Conservation (phyloP, 2,888 invertebrate species). For the Eupithecia exiguata region DNA sequence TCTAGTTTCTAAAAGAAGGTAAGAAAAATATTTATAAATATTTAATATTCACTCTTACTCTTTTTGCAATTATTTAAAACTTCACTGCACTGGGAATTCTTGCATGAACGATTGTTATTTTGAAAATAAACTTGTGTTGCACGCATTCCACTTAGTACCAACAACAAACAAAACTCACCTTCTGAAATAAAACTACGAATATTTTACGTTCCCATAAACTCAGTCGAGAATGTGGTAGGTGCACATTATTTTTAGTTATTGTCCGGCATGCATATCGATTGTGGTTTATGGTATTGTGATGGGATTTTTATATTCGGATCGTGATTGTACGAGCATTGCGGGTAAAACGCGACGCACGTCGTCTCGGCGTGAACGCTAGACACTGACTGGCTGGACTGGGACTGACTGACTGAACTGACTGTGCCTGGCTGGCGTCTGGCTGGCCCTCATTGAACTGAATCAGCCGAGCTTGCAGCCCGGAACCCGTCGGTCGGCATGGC, state of each 20-base stretch:
- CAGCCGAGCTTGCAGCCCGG: conserved; percentile 15
- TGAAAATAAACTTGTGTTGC: conserved; percentile 48
- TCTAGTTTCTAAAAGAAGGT: neutral
- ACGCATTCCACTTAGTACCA: conserved; percentile 49
- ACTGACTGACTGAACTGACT: neutral
- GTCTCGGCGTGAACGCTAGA: conserved; percentile 24
- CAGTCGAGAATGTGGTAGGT: conserved; percentile 39
- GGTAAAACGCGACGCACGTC: conserved; percentile 25
- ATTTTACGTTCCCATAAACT: conserved; percentile 41
- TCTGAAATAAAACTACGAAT: conserved; percentile 49
- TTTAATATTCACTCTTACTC: neutral
- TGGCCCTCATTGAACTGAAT: conserved; percentile 22
- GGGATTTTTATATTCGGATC: conserved; percentile 51
- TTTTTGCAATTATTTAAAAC: neutral
- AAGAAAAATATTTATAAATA: neutral
- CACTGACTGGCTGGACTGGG: conserved; percentile 24
- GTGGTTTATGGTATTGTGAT: conserved; percentile 53
- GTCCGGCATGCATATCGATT: conserved; percentile 53
- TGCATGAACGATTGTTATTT: conserved; percentile 47
- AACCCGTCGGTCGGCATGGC: conserved; percentile 6
- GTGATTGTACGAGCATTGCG: conserved; percentile 35
- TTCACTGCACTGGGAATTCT: conserved; percentile 3
- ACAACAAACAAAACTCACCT: conserved; percentile 61
- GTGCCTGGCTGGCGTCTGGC: conserved; percentile 4
- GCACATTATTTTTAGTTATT: conserved; percentile 46